Conservation (phyloP, 2,888 invertebrate genomes). For the Nymphalis polychloros region DNA sequence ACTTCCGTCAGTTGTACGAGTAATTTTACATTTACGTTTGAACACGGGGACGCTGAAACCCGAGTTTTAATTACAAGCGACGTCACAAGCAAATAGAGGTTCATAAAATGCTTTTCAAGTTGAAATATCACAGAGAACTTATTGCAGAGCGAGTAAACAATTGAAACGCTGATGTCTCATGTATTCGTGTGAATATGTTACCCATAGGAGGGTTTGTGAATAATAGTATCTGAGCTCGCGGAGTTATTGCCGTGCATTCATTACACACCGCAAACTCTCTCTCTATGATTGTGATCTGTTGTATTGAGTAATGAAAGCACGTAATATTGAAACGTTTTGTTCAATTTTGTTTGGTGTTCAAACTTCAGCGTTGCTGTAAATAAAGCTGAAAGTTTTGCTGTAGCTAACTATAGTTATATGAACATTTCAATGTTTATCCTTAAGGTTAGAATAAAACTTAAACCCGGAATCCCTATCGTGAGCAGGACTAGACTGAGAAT, state of each 20-base stretch:
- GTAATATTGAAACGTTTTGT: constrained; percentile 1
- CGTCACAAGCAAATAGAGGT: constrained; percentile 45
- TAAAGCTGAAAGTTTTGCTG: neutral
- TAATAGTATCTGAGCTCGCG: constrained; percentile 3
- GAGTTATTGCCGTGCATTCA: constrained; percentile 11
- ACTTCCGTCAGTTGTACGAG: neutral
- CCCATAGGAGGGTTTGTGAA: constrained; percentile 3
- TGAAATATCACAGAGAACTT: constrained; percentile 47
- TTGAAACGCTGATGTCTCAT: constrained; percentile 53
- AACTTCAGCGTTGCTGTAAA: neutral
- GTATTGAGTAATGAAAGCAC: neutral
- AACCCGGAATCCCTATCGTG: too few species aligned
- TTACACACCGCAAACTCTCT: constrained; percentile 2
- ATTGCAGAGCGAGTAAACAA: constrained; percentile 53
- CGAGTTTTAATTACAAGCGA: constrained; percentile 49
- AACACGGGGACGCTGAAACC: constrained; percentile 36
- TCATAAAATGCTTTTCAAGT: constrained; percentile 40
- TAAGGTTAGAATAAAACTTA: neutral
- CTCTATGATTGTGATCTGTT: constrained; percentile 1
- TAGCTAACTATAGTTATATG: neutral
- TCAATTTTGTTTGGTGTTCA: constrained; percentile 3
- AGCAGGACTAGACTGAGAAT: too few species aligned
- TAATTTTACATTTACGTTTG: constrained; percentile 3
- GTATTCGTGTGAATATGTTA: constrained; percentile 38
- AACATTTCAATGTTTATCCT: neutral